Conservation (phyloP, 2,888 invertebrate species). For the Myopa testacea region DNA sequence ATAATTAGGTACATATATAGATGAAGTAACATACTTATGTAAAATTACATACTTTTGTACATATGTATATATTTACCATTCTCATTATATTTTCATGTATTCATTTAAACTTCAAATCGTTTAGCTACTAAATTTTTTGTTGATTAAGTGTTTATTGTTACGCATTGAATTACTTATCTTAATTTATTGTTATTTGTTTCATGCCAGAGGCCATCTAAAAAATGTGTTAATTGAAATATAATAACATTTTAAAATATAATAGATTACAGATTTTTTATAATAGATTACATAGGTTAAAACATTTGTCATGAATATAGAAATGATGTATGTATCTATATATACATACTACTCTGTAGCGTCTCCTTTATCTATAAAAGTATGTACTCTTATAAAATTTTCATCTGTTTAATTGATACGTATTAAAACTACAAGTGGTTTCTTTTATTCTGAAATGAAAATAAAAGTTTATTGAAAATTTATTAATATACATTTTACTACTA, state of each 20-base stretch:
- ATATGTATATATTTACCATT: not conserved
- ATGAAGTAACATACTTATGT: not conserved
- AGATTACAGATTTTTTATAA: too few relatives aligned
- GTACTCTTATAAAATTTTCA: too few relatives aligned
- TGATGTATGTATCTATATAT: too few relatives aligned
- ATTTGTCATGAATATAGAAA: too few relatives aligned
- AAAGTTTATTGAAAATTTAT: not conserved
- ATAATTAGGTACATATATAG: too few relatives aligned
- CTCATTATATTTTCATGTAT: not conserved
- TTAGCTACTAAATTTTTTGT: not conserved
- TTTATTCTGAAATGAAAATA: too few relatives aligned
- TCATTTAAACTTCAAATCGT: not conserved
- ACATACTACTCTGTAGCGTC: too few relatives aligned
- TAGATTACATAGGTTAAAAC: too few relatives aligned
- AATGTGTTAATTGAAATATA: not conserved
- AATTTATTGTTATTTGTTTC: not conserved
- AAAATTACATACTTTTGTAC: not conserved
- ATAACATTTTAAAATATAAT: too few relatives aligned
- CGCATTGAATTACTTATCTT: not conserved
- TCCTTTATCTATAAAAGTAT: too few relatives aligned
- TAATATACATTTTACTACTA: not conserved
- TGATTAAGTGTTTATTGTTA: conserved; percentile 1
- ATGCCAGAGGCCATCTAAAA: not conserved
- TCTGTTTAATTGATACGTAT: too few relatives aligned
- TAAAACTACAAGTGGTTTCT: too few relatives aligned